phyloP scores from a whole-genome alignment of 1,140 invertebrate genomes.

The Drosophila busckii region DNA sequence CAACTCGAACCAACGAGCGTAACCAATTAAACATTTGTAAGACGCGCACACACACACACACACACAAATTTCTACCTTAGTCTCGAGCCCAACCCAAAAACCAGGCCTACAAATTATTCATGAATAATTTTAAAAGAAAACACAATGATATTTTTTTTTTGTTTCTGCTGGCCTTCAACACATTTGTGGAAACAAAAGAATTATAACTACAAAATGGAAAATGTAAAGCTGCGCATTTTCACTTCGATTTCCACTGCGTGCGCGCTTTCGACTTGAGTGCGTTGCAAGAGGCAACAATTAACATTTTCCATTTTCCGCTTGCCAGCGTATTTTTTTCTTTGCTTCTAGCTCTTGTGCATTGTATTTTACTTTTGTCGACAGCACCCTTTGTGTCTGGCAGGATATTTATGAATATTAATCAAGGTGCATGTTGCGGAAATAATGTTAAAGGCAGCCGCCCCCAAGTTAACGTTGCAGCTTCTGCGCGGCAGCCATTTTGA shows the following conservation, averaged over 20 bases:
- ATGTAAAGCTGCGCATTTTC: constrained; percentile 29
- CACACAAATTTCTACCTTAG: constrained; percentile 4
- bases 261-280: constrained; percentile 66
- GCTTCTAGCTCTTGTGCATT: constrained; percentile 17
- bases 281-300: constrained; percentile 56
- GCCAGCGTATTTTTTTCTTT: constrained; percentile 36
- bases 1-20: constrained; percentile 42
- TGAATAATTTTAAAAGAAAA: constrained; percentile 70
- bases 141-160: constrained; percentile 14
- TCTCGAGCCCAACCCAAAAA: constrained; percentile 5
- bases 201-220: constrained; percentile 30
- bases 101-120: constrained; percentile 48
- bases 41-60: constrained; percentile 6
- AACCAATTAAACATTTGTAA: constrained; percentile 68
- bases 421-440: constrained; percentile 43
- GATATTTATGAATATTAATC: constrained; percentile 74
- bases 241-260: constrained; percentile 49
- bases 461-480: constrained; percentile 7
- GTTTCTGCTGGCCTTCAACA: constrained; percentile 29
- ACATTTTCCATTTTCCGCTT: constrained; percentile 70
- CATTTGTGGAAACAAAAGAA: constrained; percentile 32
- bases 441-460: constrained; percentile 7
- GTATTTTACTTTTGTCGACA: constrained; percentile 4
- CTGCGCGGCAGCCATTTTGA: constrained; percentile 33
- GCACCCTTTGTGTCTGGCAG: constrained; percentile 38